Evolutionary conservation across 2,888 invertebrate species (phyloP).

Genomic region (Pandemis cinnamomeana): DNA sequence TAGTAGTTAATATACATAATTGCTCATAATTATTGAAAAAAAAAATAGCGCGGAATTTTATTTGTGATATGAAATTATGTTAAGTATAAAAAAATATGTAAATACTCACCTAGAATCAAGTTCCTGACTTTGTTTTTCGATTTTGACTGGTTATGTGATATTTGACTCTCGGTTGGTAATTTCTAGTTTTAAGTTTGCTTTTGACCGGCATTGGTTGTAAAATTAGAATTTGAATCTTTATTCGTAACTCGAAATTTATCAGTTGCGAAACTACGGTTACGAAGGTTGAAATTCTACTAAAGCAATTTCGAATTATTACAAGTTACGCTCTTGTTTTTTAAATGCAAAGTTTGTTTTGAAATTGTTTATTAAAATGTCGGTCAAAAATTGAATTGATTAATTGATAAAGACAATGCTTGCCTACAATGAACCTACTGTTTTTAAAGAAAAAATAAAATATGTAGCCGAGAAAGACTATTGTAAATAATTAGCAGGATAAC

Average conservation of each 20-base stretch:
- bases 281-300: neutral
- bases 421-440: slow-evolving; percentile 65
- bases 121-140: slow-evolving; percentile 60
- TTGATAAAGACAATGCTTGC: slow-evolving; percentile 74
- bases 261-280: neutral
- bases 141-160: slow-evolving; percentile 54
- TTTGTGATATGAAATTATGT: slow-evolving; percentile 73
- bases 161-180: slow-evolving; percentile 37
- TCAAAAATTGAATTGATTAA: slow-evolving; percentile 61
- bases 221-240: neutral
- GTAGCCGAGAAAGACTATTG: slow-evolving; percentile 79
- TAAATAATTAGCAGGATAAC: slow-evolving; percentile 76
- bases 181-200: slow-evolving; percentile 28
- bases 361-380: slow-evolving; percentile 43
- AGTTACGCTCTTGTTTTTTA: neutral
- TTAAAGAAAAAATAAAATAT: slow-evolving; percentile 57
- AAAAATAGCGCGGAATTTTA: slow-evolving; percentile 75
- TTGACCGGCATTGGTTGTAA: slow-evolving; percentile 12
- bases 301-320: neutral
- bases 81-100: slow-evolving; percentile 62
- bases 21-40: slow-evolving; percentile 67
- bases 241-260: neutral
- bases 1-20: slow-evolving; percentile 71
- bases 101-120: slow-evolving; percentile 64
- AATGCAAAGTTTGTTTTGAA: neutral